Conservation (phyloP, 2,113 vertebrate species). For the Acinonyx jubatus region DNA sequence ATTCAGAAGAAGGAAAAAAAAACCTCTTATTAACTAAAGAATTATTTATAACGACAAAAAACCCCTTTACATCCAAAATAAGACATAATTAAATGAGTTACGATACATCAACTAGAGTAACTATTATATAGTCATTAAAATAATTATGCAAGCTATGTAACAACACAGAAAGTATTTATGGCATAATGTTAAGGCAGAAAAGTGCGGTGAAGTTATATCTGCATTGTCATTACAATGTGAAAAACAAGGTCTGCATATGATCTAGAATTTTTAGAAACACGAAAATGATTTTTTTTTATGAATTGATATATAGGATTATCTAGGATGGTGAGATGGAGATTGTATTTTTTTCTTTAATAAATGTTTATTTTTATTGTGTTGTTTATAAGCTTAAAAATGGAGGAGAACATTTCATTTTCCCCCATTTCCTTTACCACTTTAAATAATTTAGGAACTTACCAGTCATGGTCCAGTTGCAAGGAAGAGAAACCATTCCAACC, state of each 20-base stretch:
- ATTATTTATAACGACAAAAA: conserved; percentile 45
- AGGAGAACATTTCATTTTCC: not conserved
- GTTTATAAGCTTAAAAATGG: conserved; percentile 41
- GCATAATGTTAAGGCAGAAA: conserved; percentile 27
- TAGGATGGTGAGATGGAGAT: not conserved
- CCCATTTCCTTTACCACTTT: not conserved
- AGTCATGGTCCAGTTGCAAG: not conserved
- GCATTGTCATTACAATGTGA: not conserved
- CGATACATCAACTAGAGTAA: conserved; percentile 12
- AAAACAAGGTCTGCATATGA: not conserved
- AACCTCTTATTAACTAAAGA: conserved; percentile 30
- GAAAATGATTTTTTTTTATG: not conserved
- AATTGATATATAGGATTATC: not conserved
- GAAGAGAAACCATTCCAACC: not conserved
- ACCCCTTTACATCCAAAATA: not conserved
- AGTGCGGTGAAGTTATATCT: not conserved
- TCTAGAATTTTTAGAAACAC: not conserved
- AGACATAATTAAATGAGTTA: conserved; percentile 49
- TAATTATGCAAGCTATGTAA: conserved; percentile 44
- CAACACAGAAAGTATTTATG: conserved; percentile 28
- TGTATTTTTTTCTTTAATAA: conserved; percentile 1
- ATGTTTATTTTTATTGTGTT: not conserved
- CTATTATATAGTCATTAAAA: conserved; percentile 12
- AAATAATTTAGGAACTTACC: conserved; percentile 19
- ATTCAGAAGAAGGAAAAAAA: conserved; percentile 10